Conservation (phyloP, 2,797 vertebrate species). For the Labroides dimidiatus region DNA sequence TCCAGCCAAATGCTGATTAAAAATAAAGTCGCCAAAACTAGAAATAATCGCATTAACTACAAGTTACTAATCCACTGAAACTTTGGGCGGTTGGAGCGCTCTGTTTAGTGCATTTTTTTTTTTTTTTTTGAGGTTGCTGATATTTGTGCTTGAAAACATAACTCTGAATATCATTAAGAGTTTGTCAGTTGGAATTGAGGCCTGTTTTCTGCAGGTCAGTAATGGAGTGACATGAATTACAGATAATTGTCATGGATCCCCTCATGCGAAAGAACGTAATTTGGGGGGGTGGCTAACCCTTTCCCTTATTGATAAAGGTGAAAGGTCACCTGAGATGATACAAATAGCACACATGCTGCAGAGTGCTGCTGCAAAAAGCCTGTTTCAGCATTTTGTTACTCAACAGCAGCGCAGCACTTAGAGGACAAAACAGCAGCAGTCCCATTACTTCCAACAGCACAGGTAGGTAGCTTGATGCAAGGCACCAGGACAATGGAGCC, state of each 20-base stretch:
- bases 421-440: constrained; percentile 79
- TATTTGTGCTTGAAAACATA: constrained; percentile 70
- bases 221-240: constrained; percentile 88
- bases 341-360: constrained; percentile 75
- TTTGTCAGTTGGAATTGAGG: constrained; percentile 80
- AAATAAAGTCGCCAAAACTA: constrained; percentile 82
- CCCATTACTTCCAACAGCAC: constrained; percentile 74
- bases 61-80: constrained; percentile 79
- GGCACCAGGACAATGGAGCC: constrained; percentile 79
- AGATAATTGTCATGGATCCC: constrained; percentile 84
- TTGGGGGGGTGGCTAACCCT: constrained; percentile 78
- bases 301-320: constrained; percentile 85
- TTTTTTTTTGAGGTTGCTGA: constrained; percentile 57
- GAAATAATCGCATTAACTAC: constrained; percentile 79
- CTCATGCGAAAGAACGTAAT: constrained; percentile 84
- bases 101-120: constrained; percentile 37
- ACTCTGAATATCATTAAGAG: constrained; percentile 81
- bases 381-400: constrained; percentile 80
- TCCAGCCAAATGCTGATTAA: constrained; percentile 89
- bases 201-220: constrained; percentile 82
- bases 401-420: constrained; percentile 78
- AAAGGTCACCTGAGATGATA: constrained; percentile 84
- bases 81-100: constrained; percentile 54
- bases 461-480: constrained; percentile 78
- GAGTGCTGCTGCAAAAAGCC: constrained; percentile 77